Percentiles rank a stretch among this genome's conserved stretches.
Evolutionary conservation across 2,113 vertebrate species (phyloP).

Genomic region (Microcebus griseorufus): DNA sequence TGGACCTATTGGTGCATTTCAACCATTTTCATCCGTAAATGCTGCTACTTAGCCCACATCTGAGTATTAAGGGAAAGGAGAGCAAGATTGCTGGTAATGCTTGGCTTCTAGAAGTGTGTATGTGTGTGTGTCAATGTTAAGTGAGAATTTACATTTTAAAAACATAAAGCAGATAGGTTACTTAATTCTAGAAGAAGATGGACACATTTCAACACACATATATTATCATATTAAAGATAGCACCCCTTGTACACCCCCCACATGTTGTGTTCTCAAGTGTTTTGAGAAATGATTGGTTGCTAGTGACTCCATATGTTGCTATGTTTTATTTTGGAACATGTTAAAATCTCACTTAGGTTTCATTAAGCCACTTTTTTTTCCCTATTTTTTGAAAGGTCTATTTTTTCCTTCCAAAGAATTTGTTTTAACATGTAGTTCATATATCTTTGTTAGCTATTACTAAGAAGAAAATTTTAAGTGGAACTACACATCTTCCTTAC

Average conservation of each 20-base stretch:
- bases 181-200: constrained; percentile 65
- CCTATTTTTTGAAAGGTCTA: constrained; percentile 64
- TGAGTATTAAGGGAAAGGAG: background rate
- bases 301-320: constrained; percentile 78
- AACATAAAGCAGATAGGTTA: constrained; percentile 17
- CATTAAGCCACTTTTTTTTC: constrained; percentile 70
- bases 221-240: constrained; percentile 70
- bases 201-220: constrained; percentile 53
- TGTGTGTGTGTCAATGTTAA: background rate
- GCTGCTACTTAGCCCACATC: background rate
- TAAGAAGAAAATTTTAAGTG: constrained; percentile 42
- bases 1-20: background rate
- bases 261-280: constrained; percentile 66
- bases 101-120: background rate
- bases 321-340: constrained; percentile 78
- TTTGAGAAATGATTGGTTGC: constrained; percentile 72
- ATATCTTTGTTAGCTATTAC: constrained; percentile 57
- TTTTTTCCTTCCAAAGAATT: constrained; percentile 68
- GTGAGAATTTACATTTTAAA: constrained; percentile 61
- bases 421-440: constrained; percentile 57
- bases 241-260: constrained; percentile 31
- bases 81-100: constrained; percentile 33
- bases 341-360: constrained; percentile 75
- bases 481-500: background rate
- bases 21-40: background rate